Conservation (phyloP, 2,797 vertebrate species). For the Eleutherodactylus coqui region DNA sequence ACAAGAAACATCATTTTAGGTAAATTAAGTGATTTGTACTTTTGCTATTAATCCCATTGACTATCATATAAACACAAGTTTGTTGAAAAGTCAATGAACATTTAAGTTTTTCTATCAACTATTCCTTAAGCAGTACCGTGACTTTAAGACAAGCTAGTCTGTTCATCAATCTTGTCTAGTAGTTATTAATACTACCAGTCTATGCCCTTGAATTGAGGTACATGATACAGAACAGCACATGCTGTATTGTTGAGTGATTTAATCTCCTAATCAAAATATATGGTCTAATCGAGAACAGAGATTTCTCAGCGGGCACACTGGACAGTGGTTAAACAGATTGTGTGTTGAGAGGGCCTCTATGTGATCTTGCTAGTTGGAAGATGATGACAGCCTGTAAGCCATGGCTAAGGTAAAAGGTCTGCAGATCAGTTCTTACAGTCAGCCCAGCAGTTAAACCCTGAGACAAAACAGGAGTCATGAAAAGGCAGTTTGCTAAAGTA, state of each 20-base stretch:
- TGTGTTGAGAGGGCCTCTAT: conserved; percentile 37
- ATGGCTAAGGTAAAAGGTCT: conserved; percentile 53
- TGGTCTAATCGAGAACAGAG: background rate
- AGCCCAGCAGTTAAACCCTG: conserved; percentile 45
- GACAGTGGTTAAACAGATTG: conserved; percentile 18
- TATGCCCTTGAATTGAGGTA: conserved; percentile 11
- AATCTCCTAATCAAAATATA: conserved; percentile 31
- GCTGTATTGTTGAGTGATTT: conserved; percentile 37
- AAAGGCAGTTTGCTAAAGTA: conserved; percentile 79
- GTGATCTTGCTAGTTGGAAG: conserved; percentile 35
- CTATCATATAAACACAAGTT: no score
- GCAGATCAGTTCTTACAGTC: conserved; percentile 44
- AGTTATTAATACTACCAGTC: conserved; percentile 7
- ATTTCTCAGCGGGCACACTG: background rate
- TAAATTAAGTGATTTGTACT: no score
- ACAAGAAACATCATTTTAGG: no score
- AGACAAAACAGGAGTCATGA: conserved; percentile 59
- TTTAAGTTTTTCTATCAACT: background rate
- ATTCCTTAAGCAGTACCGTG: background rate
- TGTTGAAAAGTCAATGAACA: no score
- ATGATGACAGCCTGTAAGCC: conserved; percentile 61
- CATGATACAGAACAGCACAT: background rate
- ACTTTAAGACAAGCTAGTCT: background rate
- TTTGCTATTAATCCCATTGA: no score
- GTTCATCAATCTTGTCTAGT: background rate